Evolutionary conservation across 2,797 vertebrate species (phyloP).

Genomic region (Chelidonichthys spinosus): DNA sequence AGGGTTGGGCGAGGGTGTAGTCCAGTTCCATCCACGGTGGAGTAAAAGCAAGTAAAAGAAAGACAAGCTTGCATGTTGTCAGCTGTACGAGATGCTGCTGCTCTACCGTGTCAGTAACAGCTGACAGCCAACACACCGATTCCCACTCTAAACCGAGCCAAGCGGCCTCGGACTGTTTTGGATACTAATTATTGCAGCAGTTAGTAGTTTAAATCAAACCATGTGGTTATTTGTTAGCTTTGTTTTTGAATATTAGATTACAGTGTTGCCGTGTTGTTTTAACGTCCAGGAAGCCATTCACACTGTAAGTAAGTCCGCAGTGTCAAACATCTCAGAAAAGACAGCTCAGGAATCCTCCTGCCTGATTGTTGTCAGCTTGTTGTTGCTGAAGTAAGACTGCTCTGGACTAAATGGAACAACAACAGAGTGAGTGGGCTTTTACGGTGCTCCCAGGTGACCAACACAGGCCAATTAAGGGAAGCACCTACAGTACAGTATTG

Average conservation of each 20-base stretch:
- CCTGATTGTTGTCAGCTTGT: slow-evolving; percentile 46
- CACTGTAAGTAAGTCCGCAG: slow-evolving; percentile 17
- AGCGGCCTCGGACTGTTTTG: slow-evolving; percentile 1
- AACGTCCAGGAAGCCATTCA: slow-evolving; percentile 30
- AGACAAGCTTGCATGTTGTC: slow-evolving; percentile 31
- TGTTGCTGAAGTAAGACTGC: slow-evolving; percentile 51
- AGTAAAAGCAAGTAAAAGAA: slow-evolving; percentile 27
- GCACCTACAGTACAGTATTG: slow-evolving; percentile 53
- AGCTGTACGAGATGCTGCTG: slow-evolving; percentile 50
- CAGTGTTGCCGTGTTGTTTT: slow-evolving; percentile 14
- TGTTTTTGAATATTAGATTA: slow-evolving; percentile 18
- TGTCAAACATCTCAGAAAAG: slow-evolving; percentile 19
- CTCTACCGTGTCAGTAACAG: slow-evolving; percentile 58
- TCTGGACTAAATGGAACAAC: slow-evolving; percentile 67
- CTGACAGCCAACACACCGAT: slow-evolving; percentile 43
- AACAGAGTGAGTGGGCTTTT: slow-evolving; percentile 64
- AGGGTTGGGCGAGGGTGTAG: slow-evolving; percentile 4
- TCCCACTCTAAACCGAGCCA: slow-evolving; percentile 3
- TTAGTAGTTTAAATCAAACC: neutral
- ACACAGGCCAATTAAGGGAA: slow-evolving; percentile 48
- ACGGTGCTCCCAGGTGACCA: slow-evolving; percentile 68
- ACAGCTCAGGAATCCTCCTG: slow-evolving; percentile 17
- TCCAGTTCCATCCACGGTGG: slow-evolving; percentile 15
- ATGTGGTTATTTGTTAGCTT: neutral
- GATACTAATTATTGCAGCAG: slow-evolving; percentile 5